Evolutionary conservation across 2,888 invertebrate genomes (phyloP).

Genomic region (Andrena dorsata): DNA sequence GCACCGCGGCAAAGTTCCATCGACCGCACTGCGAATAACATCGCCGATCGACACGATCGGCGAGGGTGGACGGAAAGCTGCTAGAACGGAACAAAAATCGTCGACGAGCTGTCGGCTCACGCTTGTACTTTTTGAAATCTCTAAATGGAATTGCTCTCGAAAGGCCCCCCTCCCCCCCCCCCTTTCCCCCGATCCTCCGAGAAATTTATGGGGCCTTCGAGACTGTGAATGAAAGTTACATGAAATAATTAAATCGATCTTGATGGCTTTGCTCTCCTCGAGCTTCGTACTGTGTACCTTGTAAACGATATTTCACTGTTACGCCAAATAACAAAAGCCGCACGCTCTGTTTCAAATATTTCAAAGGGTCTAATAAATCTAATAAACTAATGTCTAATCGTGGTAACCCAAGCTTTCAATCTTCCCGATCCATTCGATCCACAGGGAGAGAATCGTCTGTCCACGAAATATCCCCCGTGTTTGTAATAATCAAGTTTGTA

Average conservation of each 20-base stretch:
- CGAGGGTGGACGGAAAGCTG: not conserved
- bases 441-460: too few species aligned
- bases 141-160: conserved; percentile 9
- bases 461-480: not conserved
- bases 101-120: conserved; percentile 4
- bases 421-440: not conserved
- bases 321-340: conserved; percentile 77
- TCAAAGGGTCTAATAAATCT: conserved; percentile 81
- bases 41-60: not conserved
- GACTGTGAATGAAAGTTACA: conserved; percentile 29
- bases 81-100: conserved; percentile 2
- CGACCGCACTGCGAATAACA: not conserved
- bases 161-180: not conserved
- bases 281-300: conserved; percentile 71
- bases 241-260: conserved; percentile 58
- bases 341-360: conserved; percentile 81
- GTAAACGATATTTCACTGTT: conserved; percentile 75
- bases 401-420: not conserved
- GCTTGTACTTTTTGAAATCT: conserved; percentile 20
- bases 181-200: not conserved
- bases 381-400: conserved; percentile 65
- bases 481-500: too few species aligned
- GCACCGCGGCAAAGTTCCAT: conserved; percentile 42
- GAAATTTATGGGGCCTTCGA: not conserved
- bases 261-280: conserved; percentile 67